Evolutionary conservation across 2,113 vertebrate genomes (phyloP).

Genomic region (Scytalopus superciliaris): DNA sequence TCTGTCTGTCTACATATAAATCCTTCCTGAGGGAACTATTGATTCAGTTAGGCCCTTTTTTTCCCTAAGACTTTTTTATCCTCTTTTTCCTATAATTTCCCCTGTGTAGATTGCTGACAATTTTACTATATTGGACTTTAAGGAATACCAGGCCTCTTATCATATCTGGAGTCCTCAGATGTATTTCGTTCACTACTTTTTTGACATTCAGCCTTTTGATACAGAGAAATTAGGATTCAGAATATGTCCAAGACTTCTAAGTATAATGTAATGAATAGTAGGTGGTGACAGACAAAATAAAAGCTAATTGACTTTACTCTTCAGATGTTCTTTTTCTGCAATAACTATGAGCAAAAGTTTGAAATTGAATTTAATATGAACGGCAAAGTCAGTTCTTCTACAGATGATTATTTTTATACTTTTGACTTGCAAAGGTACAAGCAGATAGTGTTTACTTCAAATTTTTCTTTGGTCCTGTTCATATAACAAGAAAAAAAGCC

Average conservation of each 20-base stretch:
- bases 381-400: not conserved
- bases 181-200: not conserved
- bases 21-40: not conserved
- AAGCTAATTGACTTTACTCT: conserved; percentile 23
- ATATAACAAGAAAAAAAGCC: not conserved
- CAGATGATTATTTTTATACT: not conserved
- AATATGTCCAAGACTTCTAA: conserved; percentile 20
- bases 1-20: not conserved
- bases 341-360: not conserved
- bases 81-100: not conserved
- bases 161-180: not conserved
- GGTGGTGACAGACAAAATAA: conserved; percentile 35
- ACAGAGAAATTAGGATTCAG: conserved; percentile 15
- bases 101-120: not conserved
- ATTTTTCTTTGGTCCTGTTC: not conserved
- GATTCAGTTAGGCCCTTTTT: not conserved
- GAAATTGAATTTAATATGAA: not conserved
- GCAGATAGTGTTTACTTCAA: not conserved
- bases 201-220: conserved; percentile 6
- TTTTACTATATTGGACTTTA: not conserved
- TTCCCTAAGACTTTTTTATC: not conserved
- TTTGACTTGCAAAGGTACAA: not conserved
- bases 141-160: not conserved
- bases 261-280: conserved; percentile 33
- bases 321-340: conserved; percentile 7